Conservation (phyloP, 92 coral and sea anemone genomes). For the Chrysogorgia sp. region DNA sequence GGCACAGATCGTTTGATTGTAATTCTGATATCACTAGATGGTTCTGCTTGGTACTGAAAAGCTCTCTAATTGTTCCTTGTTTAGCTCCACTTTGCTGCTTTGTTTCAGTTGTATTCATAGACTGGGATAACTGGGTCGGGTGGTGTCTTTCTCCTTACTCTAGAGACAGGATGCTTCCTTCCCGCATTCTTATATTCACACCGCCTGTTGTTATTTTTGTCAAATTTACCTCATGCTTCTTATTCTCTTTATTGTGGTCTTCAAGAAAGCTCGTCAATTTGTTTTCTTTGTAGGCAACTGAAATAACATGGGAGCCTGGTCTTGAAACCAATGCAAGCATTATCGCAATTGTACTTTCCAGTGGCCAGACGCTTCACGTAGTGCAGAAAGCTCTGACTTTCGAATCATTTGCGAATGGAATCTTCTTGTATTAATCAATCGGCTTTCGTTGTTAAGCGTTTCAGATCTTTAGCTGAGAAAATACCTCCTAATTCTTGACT, state of each 20-base stretch:
- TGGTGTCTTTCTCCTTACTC: slow-evolving; percentile 31
- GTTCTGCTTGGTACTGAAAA: slow-evolving; percentile 28
- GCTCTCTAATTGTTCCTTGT: slow-evolving; percentile 18
- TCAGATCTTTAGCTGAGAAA: slow-evolving; percentile 43
- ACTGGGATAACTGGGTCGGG: slow-evolving; percentile 41
- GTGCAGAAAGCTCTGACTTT: slow-evolving; percentile 47
- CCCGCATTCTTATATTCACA: slow-evolving; percentile 56
- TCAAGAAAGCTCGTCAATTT: slow-evolving; percentile 30
- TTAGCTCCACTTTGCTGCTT: slow-evolving; percentile 19
- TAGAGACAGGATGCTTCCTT: slow-evolving; percentile 23
- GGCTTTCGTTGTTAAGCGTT: slow-evolving; percentile 34
- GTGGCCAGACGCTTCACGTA: slow-evolving; percentile 30
- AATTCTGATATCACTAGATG: slow-evolving; percentile 33
- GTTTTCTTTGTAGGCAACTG: slow-evolving; percentile 49
- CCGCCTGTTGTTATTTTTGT: slow-evolving; percentile 43
- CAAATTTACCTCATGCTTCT: slow-evolving; percentile 34
- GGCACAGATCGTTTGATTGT: slow-evolving; percentile 51
- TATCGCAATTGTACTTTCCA: slow-evolving; percentile 51
- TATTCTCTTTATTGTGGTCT: slow-evolving; percentile 21
- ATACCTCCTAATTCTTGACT: slow-evolving; percentile 27
- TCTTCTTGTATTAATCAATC: slow-evolving; percentile 46
- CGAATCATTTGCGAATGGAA: slow-evolving; percentile 43
- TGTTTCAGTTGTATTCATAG: not conserved
- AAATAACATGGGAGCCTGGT: slow-evolving; percentile 50
- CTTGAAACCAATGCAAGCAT: slow-evolving; percentile 53